Evolutionary conservation across 2,888 invertebrate species (phyloP).

Genomic region (Caenorhabditis doughertyi): DNA sequence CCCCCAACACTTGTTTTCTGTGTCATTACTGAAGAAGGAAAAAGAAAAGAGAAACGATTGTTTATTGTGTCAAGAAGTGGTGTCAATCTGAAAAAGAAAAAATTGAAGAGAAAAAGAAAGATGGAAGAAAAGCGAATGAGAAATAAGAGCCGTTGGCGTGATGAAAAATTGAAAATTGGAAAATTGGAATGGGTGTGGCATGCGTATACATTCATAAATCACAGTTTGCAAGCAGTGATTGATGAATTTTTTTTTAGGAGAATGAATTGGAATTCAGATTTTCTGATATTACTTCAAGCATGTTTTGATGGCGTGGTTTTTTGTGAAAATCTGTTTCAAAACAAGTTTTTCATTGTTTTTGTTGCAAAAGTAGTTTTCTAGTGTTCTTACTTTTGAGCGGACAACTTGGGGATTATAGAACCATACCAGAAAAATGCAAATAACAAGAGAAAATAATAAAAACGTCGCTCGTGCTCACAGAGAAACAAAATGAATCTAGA

Average conservation of each 20-base stretch:
- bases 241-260: background rate
- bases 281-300: background rate
- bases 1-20: background rate
- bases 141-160: slow-evolving; percentile 25
- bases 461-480: too few relatives aligned
- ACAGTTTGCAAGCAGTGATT: slow-evolving; percentile 21
- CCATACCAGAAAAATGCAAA: background rate
- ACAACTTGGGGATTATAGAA: background rate
- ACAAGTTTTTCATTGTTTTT: background rate
- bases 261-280: slow-evolving; percentile 16
- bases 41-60: slow-evolving; percentile 23
- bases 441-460: too few relatives aligned
- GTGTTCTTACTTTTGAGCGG: background rate
- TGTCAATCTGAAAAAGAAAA: slow-evolving; percentile 42
- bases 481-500: too few relatives aligned
- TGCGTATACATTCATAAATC: slow-evolving; percentile 21
- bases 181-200: background rate
- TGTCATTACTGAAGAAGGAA: background rate
- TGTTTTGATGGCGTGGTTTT: slow-evolving; percentile 1
- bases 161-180: slow-evolving; percentile 23
- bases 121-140: background rate
- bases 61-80: slow-evolving; percentile 45
- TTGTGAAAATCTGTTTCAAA: background rate
- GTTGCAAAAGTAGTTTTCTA: background rate
- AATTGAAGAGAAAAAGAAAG: slow-evolving; percentile 1